These are phyloP conservation scores for Lasioglossum leucozonium DNA, from an alignment of 2,888 invertebrate species.

Conservation along the genomic window DNA sequence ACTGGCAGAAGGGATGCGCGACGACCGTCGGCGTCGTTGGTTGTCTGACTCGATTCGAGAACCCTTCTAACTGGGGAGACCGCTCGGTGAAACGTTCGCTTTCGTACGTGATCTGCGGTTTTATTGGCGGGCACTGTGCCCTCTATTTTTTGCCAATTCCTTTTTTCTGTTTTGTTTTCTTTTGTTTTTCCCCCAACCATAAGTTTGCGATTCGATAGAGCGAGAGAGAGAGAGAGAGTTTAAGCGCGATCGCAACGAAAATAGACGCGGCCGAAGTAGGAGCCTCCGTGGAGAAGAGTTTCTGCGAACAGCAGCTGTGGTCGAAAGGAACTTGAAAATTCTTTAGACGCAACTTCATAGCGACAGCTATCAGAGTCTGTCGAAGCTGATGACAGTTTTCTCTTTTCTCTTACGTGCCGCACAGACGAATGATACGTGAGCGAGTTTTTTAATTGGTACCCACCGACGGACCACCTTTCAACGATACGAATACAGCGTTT, in stretches of 20 bases:
- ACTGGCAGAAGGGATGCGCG: background rate
- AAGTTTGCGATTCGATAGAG: background rate
- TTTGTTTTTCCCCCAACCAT: background rate
- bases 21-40: background rate
- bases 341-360: background rate
- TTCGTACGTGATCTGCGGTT: background rate
- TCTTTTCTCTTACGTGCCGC: background rate
- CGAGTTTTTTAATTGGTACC: too few species aligned
- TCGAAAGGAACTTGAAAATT: slow-evolving; percentile 6
- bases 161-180: too few species aligned
- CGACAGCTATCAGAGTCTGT: too few species aligned
- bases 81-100: slow-evolving; percentile 19
- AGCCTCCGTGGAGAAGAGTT: background rate
- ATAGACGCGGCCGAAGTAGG: background rate
- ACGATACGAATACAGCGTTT: too few species aligned
- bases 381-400: too few species aligned
- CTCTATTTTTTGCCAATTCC: background rate
- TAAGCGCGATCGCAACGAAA: background rate
- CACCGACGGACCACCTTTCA: too few species aligned
- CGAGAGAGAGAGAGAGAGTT: too few species aligned
- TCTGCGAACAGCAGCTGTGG: background rate
- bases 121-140: background rate
- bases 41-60: background rate
- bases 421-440: background rate
- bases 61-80: slow-evolving; percentile 5